Base-by-base conservation (phyloP, 2,888 invertebrate genomes). In the Troglohyphantes excavatus region DNA sequence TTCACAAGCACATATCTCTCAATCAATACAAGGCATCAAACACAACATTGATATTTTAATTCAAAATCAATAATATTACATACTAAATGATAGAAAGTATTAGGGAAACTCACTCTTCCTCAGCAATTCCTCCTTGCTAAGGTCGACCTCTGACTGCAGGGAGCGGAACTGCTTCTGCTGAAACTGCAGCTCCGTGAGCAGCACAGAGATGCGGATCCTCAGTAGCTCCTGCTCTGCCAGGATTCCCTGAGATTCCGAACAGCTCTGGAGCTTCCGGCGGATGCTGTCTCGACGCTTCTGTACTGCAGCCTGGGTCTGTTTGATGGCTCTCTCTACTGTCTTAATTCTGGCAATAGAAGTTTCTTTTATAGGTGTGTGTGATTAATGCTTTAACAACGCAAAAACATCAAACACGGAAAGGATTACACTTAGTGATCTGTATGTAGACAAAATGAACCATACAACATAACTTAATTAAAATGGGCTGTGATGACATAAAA, bases 101-200 rank as follows among this genome's bases (percentile, higher is more conserved):
- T n/a, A n/a, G n/a, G n/a, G n/a, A n/a, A 53, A 79, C 76, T 19
- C 84, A 75, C 92, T 89, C 79, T 61, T 84, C 43, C 65, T 78
- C 7, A 68, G 17, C 39, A 81, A 67, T 9, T 67, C 75, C 19
- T 91, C 93, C 93, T 94, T 96, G 96, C 95, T 72, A 96, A 93
- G 82, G 94, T 94, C 61, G 95, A 94, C 91, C 95, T 95, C 92
- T 94, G 95, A 92, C 95, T 95, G 93, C 96, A 96, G 91, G 96
- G 94, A 91, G 95, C 94, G 92, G 91, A 95, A 94, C 92, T 95
- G 95, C 92, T 70, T 46, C 33, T 75, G 61, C 81, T 93, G 93
- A 92, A 92, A 93, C 13, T 92, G 85, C 3, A 93, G 90, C 76
- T 93, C 93, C 63, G 91, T 91, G 33, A 92, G 91, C 26, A 93